Conservation (phyloP, 2,113 vertebrate genomes). For the Pachycephala philippinensis region DNA sequence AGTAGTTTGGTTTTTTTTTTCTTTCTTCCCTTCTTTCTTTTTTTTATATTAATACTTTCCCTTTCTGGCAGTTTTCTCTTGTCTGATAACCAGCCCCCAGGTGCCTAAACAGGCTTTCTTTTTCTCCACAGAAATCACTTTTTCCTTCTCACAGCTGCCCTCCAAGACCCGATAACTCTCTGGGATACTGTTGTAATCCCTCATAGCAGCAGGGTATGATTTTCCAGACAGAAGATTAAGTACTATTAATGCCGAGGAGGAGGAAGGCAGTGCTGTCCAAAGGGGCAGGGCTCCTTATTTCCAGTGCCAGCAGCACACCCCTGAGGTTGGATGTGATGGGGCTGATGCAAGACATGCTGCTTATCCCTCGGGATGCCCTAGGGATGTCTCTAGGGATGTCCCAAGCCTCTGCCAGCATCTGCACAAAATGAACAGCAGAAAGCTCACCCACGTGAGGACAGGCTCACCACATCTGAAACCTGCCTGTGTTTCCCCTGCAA, state of each 20-base stretch:
- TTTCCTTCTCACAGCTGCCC: neutral
- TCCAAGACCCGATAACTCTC: neutral
- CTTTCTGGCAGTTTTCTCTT: neutral
- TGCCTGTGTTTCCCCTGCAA: neutral
- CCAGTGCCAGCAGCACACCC: neutral
- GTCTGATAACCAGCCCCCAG: neutral
- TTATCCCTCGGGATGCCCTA: neutral
- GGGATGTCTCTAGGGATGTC: neutral
- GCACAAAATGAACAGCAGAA: neutral
- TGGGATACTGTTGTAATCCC: neutral
- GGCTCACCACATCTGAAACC: fast-evolving
- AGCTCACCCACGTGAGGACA: fast-evolving
- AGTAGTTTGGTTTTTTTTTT: neutral
- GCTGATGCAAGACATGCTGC: neutral
- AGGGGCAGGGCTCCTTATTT: neutral
- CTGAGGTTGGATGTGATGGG: neutral
- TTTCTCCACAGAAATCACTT: neutral
- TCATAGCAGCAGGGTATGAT: neutral
- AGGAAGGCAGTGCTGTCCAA: neutral
- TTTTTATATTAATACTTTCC: neutral
- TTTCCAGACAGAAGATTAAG: conserved; percentile 27
- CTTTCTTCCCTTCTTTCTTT: neutral
- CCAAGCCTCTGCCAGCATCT: fast-evolving
- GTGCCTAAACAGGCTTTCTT: neutral
- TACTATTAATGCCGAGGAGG: neutral